Conservation (phyloP, 2,113 vertebrate species). For the Pleuronectes platessa region DNA sequence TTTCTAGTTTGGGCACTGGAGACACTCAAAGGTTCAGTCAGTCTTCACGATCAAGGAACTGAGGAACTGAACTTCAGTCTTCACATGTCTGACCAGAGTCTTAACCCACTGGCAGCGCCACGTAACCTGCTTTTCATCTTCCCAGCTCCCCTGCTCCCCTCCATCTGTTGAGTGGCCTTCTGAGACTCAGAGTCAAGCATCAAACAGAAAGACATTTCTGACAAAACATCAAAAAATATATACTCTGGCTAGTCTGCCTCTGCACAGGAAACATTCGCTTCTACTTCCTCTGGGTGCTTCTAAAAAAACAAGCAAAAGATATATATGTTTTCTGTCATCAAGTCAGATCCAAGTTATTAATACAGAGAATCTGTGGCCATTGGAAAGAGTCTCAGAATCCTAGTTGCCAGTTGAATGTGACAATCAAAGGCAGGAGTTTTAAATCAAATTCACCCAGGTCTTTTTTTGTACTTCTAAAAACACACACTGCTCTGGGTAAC, state of each 20-base stretch:
- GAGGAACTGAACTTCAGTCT: neutral
- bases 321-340: conserved; percentile 15
- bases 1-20: neutral
- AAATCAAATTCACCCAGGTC: no score
- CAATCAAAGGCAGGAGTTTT: no score
- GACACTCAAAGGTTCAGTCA: neutral
- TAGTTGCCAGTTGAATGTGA: no score
- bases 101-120: neutral
- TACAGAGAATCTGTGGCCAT: neutral
- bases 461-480: neutral
- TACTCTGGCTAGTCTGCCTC: conserved; percentile 14
- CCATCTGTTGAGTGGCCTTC: conserved; percentile 35
- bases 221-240: conserved; percentile 34
- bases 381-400: no score
- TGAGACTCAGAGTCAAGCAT: conserved; percentile 46
- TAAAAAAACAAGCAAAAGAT: conserved; percentile 8
- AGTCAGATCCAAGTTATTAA: conserved; percentile 11
- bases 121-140: conserved; percentile 55
- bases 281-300: conserved; percentile 8
- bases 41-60: neutral
- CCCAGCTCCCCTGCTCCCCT: conserved; percentile 32
- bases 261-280: neutral
- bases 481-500: neutral
- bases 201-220: conserved; percentile 11
- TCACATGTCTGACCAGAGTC: conserved; percentile 16